These are phyloP conservation scores for Trilocha varians DNA, from an alignment of 2,888 invertebrate genomes.

Conservation along the genomic window DNA sequence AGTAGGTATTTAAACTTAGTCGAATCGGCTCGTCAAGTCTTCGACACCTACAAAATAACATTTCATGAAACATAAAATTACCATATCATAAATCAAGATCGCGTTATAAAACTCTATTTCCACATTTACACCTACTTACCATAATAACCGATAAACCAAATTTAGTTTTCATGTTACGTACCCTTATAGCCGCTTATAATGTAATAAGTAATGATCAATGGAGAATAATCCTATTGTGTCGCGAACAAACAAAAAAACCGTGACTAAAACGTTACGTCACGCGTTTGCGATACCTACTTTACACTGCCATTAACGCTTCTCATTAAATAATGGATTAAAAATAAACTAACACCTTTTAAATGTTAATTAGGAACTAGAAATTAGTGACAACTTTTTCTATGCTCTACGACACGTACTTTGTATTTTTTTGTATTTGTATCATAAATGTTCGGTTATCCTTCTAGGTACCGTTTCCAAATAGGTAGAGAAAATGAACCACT, in stretches of 20 bases:
- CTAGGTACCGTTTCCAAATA: too few species aligned
- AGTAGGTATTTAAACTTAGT: too few species aligned
- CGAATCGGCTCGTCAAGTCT: too few species aligned
- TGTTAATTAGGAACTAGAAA: too few species aligned
- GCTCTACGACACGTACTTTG: too few species aligned
- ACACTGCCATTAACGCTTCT: conserved; percentile 28
- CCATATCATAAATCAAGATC: conserved; percentile 54
- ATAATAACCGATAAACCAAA: conserved; percentile 74
- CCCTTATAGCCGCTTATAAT: conserved; percentile 66
- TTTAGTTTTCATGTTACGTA: conserved; percentile 72
- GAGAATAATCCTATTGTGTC: conserved; percentile 71
- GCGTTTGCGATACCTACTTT: conserved; percentile 68
- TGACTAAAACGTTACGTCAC: conserved; percentile 68
- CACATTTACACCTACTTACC: conserved; percentile 72
- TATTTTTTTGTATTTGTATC: too few species aligned
- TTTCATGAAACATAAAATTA: background rate
- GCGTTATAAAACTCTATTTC: conserved; percentile 59
- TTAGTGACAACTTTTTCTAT: too few species aligned
- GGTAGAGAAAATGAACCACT: too few species aligned
- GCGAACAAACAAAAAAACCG: conserved; percentile 63
- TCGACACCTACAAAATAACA: too few species aligned
- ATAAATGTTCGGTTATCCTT: too few species aligned
- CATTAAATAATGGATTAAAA: background rate
- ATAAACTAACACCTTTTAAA: too few species aligned
- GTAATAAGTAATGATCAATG: conserved; percentile 69